A percentile compares a stretch with the other conserved stretches of the same genome.
These are phyloP conservation scores for Parochlus steinenii DNA, from an alignment of 2,888 invertebrate genomes.

Conservation along the genomic window DNA sequence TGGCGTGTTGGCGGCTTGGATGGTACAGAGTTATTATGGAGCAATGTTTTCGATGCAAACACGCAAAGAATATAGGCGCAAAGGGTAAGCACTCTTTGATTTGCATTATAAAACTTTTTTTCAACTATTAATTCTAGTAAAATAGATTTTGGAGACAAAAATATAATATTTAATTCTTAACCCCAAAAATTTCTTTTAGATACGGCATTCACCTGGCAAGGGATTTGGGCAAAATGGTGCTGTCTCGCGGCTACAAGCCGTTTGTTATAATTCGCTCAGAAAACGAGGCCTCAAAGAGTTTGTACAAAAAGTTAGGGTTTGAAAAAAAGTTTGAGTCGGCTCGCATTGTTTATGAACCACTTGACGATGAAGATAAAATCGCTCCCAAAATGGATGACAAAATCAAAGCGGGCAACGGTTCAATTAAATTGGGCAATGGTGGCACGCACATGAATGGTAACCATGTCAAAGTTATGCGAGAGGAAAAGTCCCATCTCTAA, in stretches of 20 bases:
- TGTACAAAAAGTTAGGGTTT: slow-evolving; percentile 72
- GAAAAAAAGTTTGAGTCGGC: slow-evolving; percentile 63
- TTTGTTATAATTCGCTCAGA: slow-evolving; percentile 78
- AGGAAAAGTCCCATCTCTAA: too few relatives aligned
- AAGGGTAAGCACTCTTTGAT: slow-evolving; percentile 32
- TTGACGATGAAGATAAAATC: slow-evolving; percentile 18
- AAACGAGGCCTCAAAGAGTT: slow-evolving; percentile 69
- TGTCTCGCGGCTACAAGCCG: slow-evolving; percentile 60
- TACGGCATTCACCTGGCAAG: slow-evolving; percentile 60
- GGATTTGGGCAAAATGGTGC: slow-evolving; percentile 45
- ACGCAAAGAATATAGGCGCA: slow-evolving; percentile 53
- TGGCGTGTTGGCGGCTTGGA: slow-evolving; percentile 71
- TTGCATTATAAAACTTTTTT: slow-evolving; percentile 15
- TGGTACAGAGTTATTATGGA: slow-evolving; percentile 81
- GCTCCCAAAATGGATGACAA: too few relatives aligned
- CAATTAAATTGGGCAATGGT: background rate
- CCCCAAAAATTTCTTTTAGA: slow-evolving; percentile 25
- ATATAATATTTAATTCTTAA: slow-evolving; percentile 24
- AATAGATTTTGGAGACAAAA: too few relatives aligned
- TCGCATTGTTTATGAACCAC: slow-evolving; percentile 56
- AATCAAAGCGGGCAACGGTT: background rate
- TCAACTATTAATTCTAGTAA: slow-evolving; percentile 14
- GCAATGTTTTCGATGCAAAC: slow-evolving; percentile 90
- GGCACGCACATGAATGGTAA: slow-evolving; percentile 1
- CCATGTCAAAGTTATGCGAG: too few relatives aligned